Conservation (phyloP, 2,797 vertebrate genomes). For the Euphonia xanthogaster region DNA sequence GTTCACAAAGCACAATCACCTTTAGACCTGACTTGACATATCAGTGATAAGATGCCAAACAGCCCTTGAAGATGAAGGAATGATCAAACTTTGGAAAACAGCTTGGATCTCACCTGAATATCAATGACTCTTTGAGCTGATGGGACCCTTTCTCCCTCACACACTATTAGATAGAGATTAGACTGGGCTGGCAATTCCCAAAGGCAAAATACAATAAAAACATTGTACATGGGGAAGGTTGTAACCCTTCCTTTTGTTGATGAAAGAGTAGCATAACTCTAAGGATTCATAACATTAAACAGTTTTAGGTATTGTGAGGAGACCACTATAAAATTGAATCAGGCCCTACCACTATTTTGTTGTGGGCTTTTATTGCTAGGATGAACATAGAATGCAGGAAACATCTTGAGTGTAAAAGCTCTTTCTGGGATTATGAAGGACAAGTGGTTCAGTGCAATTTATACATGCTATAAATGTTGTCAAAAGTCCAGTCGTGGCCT, state of each 20-base stretch:
- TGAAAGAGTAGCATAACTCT: slow-evolving; percentile 59
- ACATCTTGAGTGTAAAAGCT: slow-evolving; percentile 35
- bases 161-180: slow-evolving; percentile 54
- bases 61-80: background rate
- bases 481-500: slow-evolving; percentile 18
- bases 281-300: slow-evolving; percentile 61
- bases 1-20: background rate
- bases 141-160: slow-evolving; percentile 34
- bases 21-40: background rate
- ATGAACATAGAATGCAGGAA: background rate
- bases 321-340: slow-evolving; percentile 55
- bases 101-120: slow-evolving; percentile 52
- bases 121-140: slow-evolving; percentile 50
- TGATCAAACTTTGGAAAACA: slow-evolving; percentile 49
- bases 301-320: slow-evolving; percentile 47
- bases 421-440: slow-evolving; percentile 59
- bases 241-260: slow-evolving; percentile 55
- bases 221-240: slow-evolving; percentile 46
- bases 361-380: slow-evolving; percentile 38
- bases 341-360: slow-evolving; percentile 20
- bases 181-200: slow-evolving; percentile 47
- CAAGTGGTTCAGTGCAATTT: slow-evolving; percentile 48
- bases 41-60: background rate
- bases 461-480: slow-evolving; percentile 26
- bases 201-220: slow-evolving; percentile 66